A percentile compares a stretch with the other conserved stretches of the same genome.
Conservation (phyloP, 2,888 invertebrate genomes). For the Leucoptera coffeella region DNA sequence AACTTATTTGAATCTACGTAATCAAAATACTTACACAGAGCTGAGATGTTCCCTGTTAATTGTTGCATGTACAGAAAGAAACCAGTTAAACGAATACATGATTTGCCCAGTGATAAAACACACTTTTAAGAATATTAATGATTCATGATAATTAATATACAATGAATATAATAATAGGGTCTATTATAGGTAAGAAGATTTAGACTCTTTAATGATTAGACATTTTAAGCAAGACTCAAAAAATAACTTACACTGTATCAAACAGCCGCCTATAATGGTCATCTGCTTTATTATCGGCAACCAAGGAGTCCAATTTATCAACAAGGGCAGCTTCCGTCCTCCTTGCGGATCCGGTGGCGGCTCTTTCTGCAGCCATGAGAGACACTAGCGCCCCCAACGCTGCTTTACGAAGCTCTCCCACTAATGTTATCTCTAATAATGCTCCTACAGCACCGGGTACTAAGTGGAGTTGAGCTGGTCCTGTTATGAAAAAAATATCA, state of each 20-base stretch:
- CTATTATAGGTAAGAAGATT: slow-evolving; percentile 1
- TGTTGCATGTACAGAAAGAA: too few relatives aligned
- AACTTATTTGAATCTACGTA: too few relatives aligned
- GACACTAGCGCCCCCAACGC: slow-evolving; percentile 91
- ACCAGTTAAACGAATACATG: too few relatives aligned
- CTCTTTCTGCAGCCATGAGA: slow-evolving; percentile 90
- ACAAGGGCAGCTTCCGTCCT: slow-evolving; percentile 91
- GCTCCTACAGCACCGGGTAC: slow-evolving; percentile 92
- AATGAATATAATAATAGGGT: slow-evolving; percentile 15
- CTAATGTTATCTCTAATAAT: slow-evolving; percentile 86
- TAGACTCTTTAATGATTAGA: too few relatives aligned
- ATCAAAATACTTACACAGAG: slow-evolving; percentile 74
- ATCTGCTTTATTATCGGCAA: slow-evolving; percentile 91
- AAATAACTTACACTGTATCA: slow-evolving; percentile 82
- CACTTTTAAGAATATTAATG: too few relatives aligned
- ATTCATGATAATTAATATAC: slow-evolving; percentile 15
- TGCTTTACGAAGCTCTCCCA: slow-evolving; percentile 83
- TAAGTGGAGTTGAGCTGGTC: slow-evolving; percentile 80
- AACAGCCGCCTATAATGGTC: slow-evolving; percentile 90
- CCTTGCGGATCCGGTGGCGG: slow-evolving; percentile 77
- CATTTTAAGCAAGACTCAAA: too few relatives aligned
- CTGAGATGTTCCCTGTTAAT: slow-evolving; percentile 93
- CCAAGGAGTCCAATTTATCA: slow-evolving; percentile 86
- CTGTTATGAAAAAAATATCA: too few relatives aligned
- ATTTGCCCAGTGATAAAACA: too few relatives aligned